Base-by-base conservation (phyloP, 2,113 vertebrate genomes). In the Nansenia antarctica region DNA sequence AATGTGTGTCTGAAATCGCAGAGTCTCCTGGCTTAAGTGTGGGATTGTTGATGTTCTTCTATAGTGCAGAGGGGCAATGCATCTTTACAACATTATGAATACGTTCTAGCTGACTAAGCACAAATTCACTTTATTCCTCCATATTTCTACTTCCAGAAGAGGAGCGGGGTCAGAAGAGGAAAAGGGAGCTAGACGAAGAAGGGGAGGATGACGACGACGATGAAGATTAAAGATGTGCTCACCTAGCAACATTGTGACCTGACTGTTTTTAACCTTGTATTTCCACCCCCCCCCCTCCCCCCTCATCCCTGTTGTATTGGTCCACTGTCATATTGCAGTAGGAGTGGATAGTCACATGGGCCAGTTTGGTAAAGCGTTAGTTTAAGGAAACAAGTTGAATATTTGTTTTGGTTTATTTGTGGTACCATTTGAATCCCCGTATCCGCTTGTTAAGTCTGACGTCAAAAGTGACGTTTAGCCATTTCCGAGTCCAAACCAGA, bases 141-240 rank as follows among this genome's bases (percentile, higher is more conserved):
- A n/a, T n/a, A n/a, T n/a, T n/a, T n/a, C n/a, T n/a, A n/a, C n/a
- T 80, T 83, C 61, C 15, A 96, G 94, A 95, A 55, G 95, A 94
- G 69, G 94, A 94, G 53, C 91, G 82, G 86, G 96, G 96, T 73
- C 92, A 95, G 91, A 99, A 98, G 89, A 96, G 96, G 80, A 99
- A 99, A 96, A 92, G 96, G 93, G 96, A 98, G 6, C 85, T 94
- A 5, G 96, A 98, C 66, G 97, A 99, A 3, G 97, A 97, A 82
- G 97, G 94, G 7, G 96, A 96, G 61, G 96, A 96, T 0, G 95
- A 98, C 0, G 97, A 99, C 77, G 97, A 93, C 2, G 94, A 97
- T 86, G 97, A 93, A 2, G 94, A 97, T 86, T 92, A 86, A 90
- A 37, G 57, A 65, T 69, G 53, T 77, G 75, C 66, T 73, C 88